Evolutionary conservation across 1,140 invertebrate genomes (phyloP), one percentile per base, ranked within the genome.

Genomic region (Arctopsyche grandis): DNA sequence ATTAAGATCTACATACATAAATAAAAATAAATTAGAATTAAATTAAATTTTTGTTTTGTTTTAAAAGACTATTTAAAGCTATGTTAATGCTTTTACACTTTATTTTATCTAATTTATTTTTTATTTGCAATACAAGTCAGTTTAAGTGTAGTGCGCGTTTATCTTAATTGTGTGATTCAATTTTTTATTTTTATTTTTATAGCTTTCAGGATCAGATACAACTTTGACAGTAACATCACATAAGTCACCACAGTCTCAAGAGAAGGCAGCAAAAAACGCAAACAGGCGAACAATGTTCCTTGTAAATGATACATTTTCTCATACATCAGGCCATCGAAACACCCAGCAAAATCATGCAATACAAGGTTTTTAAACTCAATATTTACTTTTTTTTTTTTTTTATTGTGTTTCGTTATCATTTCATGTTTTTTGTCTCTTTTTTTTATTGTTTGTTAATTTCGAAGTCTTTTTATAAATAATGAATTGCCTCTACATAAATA

Each of bases 171-270:
- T n/a, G n/a, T n/a, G n/a, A n/a, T n/a, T n/a, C n/a, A 66, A 66
- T 7, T 19, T 66, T 10, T 4, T 12, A 66, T 66, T 52, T 52
- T 44, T n/a, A 21, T 63, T 76, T 43, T 60, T 80, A 29, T 69
- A 83, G 83, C 63, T 81, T 21, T 87, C 87, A 12, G 74, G 76
- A 66, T 86, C 88, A 70, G 88, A 89, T 79, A 89, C 88, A 79
- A 89, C 87, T 22, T 69, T 89, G 56, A 88, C 87, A 76, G 88
- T 89, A 38, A 88, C 88, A 85, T 86, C 88, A 5, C 87, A 88
- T 70, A 89, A 89, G 80, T 85, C 86, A 69, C 87, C 87, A 12
- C 87, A 88, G 81, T 85, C 87, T 3, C 88, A 89, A 82, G 88
- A 89, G 60, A 89, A 89, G 84, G 85, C 86, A 29, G 86, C 85